A percentile compares a stretch with the other conserved stretches of the same genome.
Evolutionary conservation across 2,797 vertebrate genomes (phyloP).

Genomic region (Peromyscus eremicus): DNA sequence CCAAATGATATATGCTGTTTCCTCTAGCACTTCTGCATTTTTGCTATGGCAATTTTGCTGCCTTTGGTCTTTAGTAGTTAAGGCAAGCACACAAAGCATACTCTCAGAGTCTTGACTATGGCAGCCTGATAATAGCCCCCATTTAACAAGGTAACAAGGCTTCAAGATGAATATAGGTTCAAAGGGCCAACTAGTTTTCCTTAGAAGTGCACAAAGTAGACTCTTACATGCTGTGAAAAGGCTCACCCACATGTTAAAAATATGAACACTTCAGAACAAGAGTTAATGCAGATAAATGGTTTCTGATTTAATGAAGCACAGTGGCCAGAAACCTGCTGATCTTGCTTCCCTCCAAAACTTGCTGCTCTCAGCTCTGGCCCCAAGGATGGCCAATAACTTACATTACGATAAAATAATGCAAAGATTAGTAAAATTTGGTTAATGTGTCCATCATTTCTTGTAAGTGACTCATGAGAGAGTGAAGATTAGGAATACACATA

Average conservation of each 20-base stretch:
- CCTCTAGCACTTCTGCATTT: background rate
- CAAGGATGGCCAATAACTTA: conserved; percentile 70
- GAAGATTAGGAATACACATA: conserved; percentile 41
- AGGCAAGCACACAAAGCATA: background rate
- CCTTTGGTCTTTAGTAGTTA: conserved; percentile 20
- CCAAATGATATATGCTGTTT: background rate
- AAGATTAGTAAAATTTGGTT: conserved; percentile 74
- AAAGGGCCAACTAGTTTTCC: conserved; percentile 29
- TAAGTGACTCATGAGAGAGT: conserved; percentile 64
- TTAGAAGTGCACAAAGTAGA: conserved; percentile 62
- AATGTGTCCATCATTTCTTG: conserved; percentile 49
- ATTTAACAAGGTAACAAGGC: conserved; percentile 34
- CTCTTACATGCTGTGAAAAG: conserved; percentile 39
- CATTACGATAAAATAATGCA: conserved; percentile 66
- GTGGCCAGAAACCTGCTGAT: conserved; percentile 78
- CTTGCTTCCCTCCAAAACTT: conserved; percentile 73
- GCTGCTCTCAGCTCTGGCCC: conserved; percentile 76
- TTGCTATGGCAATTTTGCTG: background rate
- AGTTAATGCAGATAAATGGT: conserved; percentile 75
- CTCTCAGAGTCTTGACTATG: background rate
- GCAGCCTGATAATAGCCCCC: background rate
- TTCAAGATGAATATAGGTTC: conserved; percentile 65
- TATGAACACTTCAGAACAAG: conserved; percentile 65
- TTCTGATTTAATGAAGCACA: conserved; percentile 74
- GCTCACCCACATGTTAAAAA: conserved; percentile 63